These are phyloP conservation scores for Ceratina japonica DNA, from an alignment of 1,140 invertebrate genomes.

Conservation along the genomic window DNA sequence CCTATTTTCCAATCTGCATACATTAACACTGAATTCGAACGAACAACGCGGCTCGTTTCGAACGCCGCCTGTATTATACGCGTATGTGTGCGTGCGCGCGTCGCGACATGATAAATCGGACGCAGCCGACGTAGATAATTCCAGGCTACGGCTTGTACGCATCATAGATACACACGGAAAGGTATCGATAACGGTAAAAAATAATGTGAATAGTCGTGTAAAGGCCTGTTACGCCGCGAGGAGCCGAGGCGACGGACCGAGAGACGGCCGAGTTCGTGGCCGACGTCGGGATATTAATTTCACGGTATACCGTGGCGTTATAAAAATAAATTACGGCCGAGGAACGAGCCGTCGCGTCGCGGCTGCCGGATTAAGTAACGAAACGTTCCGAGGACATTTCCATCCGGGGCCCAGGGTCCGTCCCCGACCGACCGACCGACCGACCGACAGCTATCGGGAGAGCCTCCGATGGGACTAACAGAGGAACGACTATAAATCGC, in stretches of 20 bases:
- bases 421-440: neutral
- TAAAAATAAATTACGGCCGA: conserved; percentile 47
- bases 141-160: neutral
- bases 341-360: conserved; percentile 1
- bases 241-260: neutral
- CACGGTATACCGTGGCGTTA: conserved; percentile 33
- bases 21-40: no score
- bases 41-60: no score
- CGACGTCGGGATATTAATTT: conserved; percentile 26
- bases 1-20: no score
- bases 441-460: conserved; percentile 16
- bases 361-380: conserved; percentile 33
- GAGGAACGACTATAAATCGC: conserved; percentile 74
- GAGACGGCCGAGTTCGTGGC: neutral
- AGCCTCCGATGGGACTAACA: conserved; percentile 28
- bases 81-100: conserved; percentile 15
- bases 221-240: neutral
- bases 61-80: no score
- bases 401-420: neutral
- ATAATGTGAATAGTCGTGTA: conserved; percentile 5
- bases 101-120: neutral
- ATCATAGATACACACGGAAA: neutral
- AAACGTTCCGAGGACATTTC: conserved; percentile 32
- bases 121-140: neutral
- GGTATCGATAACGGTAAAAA: conserved; percentile 12